Evolutionary conservation across 1,140 invertebrate genomes (phyloP).

Genomic region (Sminthurides bifidus): DNA sequence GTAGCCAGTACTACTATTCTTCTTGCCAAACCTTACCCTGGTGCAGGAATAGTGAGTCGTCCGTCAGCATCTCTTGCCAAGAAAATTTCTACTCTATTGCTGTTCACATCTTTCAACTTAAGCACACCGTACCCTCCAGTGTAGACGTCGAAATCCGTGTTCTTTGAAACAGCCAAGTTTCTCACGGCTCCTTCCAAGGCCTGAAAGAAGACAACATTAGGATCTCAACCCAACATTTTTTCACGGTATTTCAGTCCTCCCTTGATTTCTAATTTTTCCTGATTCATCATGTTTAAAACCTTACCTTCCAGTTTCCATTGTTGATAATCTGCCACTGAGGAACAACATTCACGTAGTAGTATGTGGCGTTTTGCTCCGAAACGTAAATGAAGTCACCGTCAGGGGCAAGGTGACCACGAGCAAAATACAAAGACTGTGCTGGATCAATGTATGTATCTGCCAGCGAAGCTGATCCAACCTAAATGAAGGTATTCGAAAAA

Average conservation of each 20-base stretch:
- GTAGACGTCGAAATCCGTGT: slow-evolving; percentile 40
- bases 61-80: slow-evolving; percentile 34
- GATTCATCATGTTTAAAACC: background rate
- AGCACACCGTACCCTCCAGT: slow-evolving; percentile 46
- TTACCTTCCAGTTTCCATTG: slow-evolving; percentile 30
- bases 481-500: slow-evolving; percentile 7
- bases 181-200: slow-evolving; percentile 19
- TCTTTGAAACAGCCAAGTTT: slow-evolving; percentile 4
- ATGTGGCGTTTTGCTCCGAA: slow-evolving; percentile 40
- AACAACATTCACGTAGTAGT: slow-evolving; percentile 43
- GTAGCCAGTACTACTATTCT: background rate
- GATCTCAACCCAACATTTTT: too few relatives aligned
- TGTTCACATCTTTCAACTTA: slow-evolving; percentile 39
- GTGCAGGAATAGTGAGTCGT: slow-evolving; percentile 12
- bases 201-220: slow-evolving; percentile 2
- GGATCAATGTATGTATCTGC: slow-evolving; percentile 18
- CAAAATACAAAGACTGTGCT: slow-evolving; percentile 33
- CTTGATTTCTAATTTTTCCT: background rate
- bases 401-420: slow-evolving; percentile 43
- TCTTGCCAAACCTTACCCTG: slow-evolving; percentile 11
- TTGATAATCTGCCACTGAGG: slow-evolving; percentile 43
- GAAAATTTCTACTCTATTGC: slow-evolving; percentile 39
- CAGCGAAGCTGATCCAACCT: slow-evolving; percentile 16
- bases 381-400: slow-evolving; percentile 41
- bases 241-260: too few relatives aligned